phyloP scores from a whole-genome alignment of 2,113 vertebrate genomes.

The Pterocles gutturalis region DNA sequence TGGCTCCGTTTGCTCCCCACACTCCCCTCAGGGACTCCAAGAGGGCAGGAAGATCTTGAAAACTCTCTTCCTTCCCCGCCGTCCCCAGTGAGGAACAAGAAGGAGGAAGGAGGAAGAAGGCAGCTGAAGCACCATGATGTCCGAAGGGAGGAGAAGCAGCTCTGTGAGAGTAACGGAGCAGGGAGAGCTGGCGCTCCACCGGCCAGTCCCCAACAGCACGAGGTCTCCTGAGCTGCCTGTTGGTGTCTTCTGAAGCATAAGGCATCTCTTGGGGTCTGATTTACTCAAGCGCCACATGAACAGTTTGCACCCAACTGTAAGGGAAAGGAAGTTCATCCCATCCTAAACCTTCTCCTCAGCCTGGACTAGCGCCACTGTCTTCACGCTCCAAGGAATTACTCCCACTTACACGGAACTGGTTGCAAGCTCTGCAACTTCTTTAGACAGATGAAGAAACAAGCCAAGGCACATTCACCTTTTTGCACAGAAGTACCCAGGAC shows the following conservation, averaged over 20 bases:
- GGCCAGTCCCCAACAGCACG: not conserved
- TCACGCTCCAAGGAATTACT: not conserved
- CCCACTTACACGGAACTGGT: not conserved
- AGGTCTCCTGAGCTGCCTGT: not conserved
- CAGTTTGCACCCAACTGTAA: not conserved
- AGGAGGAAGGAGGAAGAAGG: not conserved
- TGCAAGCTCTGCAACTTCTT: not conserved
- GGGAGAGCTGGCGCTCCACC: not conserved
- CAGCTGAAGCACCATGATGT: not conserved
- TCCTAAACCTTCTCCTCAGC: not conserved
- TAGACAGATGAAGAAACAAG: not conserved
- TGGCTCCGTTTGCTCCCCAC: not conserved
- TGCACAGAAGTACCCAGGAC: not conserved
- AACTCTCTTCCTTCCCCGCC: not conserved
- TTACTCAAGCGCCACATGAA: not conserved
- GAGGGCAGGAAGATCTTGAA: not conserved
- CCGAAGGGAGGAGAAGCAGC: not conserved
- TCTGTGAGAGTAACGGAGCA: not conserved
- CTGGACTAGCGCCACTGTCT: not conserved
- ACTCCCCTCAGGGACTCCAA: not conserved
- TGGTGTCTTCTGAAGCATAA: not conserved
- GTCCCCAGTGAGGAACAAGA: not conserved
- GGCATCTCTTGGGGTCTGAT: not conserved
- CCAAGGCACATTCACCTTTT: not conserved
- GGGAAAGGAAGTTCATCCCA: not conserved